phyloP scores from a whole-genome alignment of 2,797 vertebrate species.

The Alcedo atthis region DNA sequence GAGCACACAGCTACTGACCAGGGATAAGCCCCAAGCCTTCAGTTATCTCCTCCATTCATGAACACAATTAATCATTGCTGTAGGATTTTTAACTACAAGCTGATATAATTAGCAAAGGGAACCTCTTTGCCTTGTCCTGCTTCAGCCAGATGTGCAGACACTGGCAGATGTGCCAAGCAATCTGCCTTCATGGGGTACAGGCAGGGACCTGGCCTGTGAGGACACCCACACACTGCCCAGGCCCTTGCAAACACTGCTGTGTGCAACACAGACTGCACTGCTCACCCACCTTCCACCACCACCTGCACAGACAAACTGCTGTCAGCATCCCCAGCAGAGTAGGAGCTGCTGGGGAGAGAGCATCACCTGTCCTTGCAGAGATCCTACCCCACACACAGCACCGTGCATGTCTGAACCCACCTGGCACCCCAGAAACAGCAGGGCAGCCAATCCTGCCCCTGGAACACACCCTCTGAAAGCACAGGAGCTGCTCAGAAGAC shows the following conservation, averaged over 20 bases:
- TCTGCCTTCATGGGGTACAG: not conserved
- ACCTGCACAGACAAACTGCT: not conserved
- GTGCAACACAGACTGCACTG: accelerated
- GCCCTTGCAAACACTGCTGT: not conserved
- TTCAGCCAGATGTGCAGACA: not conserved
- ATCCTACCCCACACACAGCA: not conserved
- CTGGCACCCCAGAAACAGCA: not conserved
- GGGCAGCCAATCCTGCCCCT: not conserved
- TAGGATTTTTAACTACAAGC: not conserved
- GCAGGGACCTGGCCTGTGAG: not conserved
- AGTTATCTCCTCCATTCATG: not conserved
- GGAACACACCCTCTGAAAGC: not conserved
- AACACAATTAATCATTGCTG: not conserved
- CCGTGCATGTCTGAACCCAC: accelerated
- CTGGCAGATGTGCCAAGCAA: not conserved
- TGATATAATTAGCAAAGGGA: not conserved
- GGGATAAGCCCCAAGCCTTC: not conserved
- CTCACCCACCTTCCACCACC: not conserved
- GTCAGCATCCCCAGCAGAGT: not conserved
- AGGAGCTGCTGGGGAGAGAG: not conserved
- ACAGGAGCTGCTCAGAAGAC: no score
- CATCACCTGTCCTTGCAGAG: not conserved
- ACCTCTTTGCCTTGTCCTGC: not conserved
- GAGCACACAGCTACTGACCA: not conserved
- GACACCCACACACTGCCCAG: not conserved